These are phyloP conservation scores for Halichoeres trimaculatus DNA, from an alignment of 2,113 vertebrate species.

Conservation along the genomic window DNA sequence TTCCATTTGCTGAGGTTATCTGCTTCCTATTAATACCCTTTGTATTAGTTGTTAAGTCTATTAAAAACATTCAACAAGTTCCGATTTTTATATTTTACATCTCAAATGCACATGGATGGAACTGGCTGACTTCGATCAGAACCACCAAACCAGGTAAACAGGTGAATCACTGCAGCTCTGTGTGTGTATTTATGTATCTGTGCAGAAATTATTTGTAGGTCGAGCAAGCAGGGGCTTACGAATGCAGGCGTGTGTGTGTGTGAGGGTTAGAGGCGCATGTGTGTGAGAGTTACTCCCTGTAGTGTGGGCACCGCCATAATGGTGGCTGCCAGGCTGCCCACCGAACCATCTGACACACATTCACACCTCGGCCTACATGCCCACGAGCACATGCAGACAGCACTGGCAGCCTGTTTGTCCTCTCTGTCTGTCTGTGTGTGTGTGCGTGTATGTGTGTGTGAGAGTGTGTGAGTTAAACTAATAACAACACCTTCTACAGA, in stretches of 20 bases:
- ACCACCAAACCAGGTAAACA: background rate
- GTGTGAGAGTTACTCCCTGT: constrained; percentile 26
- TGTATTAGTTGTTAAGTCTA: too few relatives aligned
- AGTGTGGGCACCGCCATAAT: constrained; percentile 78
- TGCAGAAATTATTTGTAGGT: constrained; percentile 33
- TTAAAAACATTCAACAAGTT: background rate
- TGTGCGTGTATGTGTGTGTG: background rate
- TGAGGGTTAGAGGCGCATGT: constrained; percentile 3
- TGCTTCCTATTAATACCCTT: too few relatives aligned
- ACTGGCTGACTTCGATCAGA: constrained; percentile 1
- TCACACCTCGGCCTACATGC: constrained; percentile 88
- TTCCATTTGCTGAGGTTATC: too few relatives aligned
- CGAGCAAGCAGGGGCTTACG: constrained; percentile 14
- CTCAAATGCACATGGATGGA: background rate
- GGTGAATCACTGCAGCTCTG: background rate
- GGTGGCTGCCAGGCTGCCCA: constrained; percentile 79
- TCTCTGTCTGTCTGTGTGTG: constrained; percentile 26
- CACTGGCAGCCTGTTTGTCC: constrained; percentile 36
- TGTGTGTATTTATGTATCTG: constrained; percentile 9
- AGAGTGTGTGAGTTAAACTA: constrained; percentile 2
- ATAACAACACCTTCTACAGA: background rate
- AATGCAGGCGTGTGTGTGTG: constrained; percentile 15
- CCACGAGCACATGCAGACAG: constrained; percentile 53
- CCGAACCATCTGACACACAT: constrained; percentile 95
- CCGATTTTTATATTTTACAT: background rate